phyloP scores from a whole-genome alignment of 2,797 vertebrate species.

The Podarcis siculus region DNA sequence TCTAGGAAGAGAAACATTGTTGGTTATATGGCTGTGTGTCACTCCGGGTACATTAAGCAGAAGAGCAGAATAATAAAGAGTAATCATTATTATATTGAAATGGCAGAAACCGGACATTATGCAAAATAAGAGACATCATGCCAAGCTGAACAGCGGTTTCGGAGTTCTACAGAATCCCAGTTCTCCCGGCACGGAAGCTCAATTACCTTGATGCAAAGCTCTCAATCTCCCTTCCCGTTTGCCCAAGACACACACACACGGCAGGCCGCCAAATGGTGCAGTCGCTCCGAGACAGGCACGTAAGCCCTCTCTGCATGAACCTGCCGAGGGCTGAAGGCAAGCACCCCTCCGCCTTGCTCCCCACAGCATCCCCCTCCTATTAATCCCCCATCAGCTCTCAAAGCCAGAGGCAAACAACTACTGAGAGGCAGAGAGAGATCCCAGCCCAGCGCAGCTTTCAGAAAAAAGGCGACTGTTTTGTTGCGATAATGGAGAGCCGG shows the following conservation, averaged over 20 bases:
- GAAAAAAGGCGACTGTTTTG: background rate
- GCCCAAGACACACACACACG: too few species aligned
- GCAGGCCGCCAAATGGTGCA: background rate
- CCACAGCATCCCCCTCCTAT: background rate
- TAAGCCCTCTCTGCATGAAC: background rate
- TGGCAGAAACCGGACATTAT: background rate
- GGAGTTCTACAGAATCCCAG: background rate
- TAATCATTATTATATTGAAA: background rate
- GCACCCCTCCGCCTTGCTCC: background rate
- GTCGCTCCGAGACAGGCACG: background rate
- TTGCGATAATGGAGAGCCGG: background rate
- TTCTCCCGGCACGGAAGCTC: background rate
- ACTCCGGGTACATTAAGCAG: background rate
- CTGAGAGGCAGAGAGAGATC: background rate
- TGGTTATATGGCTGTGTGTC: background rate
- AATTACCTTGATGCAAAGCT: background rate
- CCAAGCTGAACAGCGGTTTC: too few species aligned
- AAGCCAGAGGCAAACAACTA: rapidly evolving
- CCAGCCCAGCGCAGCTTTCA: background rate
- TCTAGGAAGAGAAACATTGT: background rate
- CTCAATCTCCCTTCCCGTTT: background rate
- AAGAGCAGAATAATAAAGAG: background rate
- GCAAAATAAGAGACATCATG: background rate
- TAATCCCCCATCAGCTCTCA: background rate
- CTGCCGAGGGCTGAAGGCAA: background rate